These are phyloP conservation scores for Arbacia lixula DNA, from an alignment of 53 echinoderm and acorn worm species.

Conservation along the genomic window DNA sequence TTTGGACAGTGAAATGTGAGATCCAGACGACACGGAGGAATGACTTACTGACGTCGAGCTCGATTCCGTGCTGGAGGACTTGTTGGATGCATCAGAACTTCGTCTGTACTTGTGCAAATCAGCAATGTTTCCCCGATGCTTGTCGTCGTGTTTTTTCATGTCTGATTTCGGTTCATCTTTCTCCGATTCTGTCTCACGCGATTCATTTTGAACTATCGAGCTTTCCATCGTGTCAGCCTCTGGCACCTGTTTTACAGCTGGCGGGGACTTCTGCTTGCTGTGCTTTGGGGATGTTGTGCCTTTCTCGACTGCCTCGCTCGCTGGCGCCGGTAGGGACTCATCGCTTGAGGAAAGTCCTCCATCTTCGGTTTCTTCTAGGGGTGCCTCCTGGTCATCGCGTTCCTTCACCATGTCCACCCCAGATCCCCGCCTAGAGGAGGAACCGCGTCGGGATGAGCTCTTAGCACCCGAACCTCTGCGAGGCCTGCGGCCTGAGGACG, in stretches of 20 bases:
- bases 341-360: conserved; percentile 5
- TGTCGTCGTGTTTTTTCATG: neutral
- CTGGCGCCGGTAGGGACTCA: neutral
- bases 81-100: conserved; percentile 15
- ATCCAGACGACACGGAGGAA: conserved; percentile 69
- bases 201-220: neutral
- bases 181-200: neutral
- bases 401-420: neutral
- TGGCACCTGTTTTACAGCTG: no score
- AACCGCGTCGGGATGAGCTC: conserved; percentile 1
- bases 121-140: conserved; percentile 22
- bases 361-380: neutral
- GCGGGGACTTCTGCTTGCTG: neutral
- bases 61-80: conserved; percentile 50
- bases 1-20: conserved; percentile 69
- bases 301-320: neutral
- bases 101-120: conserved; percentile 19
- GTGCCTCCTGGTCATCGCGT: neutral
- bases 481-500: conserved; percentile 2
- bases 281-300: neutral
- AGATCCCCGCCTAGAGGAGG: neutral
- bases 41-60: conserved; percentile 78
- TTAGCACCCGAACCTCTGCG: conserved; percentile 13
- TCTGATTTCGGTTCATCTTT: neutral
- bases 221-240: neutral